Evolutionary conservation across 2,888 invertebrate genomes (phyloP).

Genomic region (Oscheius onirici): DNA sequence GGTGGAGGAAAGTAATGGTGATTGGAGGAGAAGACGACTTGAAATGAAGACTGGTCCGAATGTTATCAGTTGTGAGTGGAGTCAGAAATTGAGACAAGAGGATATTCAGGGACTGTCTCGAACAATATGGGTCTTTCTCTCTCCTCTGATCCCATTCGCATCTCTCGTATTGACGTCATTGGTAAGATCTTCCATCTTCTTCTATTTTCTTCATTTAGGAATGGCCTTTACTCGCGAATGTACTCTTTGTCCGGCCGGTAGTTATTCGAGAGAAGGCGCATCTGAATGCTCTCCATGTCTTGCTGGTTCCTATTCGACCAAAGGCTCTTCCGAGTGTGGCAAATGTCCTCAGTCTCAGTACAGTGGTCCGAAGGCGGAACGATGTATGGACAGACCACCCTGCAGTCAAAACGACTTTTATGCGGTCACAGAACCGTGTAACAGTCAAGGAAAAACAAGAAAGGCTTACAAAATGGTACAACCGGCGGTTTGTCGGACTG

Average conservation of each 20-base stretch:
- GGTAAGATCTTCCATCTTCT: too few species aligned
- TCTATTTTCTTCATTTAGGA: too few species aligned
- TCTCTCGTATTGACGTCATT: constrained; percentile 64
- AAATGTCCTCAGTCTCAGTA: constrained; percentile 72
- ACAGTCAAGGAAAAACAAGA: constrained; percentile 62
- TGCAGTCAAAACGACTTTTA: constrained; percentile 76
- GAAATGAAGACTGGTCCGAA: constrained; percentile 67
- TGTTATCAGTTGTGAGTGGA: constrained; percentile 13
- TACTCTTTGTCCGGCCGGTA: constrained; percentile 73
- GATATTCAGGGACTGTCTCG: constrained; percentile 73
- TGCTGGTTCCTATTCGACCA: constrained; percentile 73
- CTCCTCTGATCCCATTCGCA: constrained; percentile 60
- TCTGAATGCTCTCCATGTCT: constrained; percentile 74
- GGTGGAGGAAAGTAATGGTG: constrained; percentile 46
- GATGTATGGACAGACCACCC: constrained; percentile 74
- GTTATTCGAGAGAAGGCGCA: constrained; percentile 73
- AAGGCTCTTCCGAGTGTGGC: constrained; percentile 73
- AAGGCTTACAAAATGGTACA: constrained; percentile 75
- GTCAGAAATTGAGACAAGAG: too few species aligned
- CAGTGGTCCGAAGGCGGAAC: constrained; percentile 73
- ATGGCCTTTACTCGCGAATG: constrained; percentile 76
- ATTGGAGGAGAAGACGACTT: constrained; percentile 56
- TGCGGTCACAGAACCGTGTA: constrained; percentile 74
- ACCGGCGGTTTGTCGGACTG: constrained; percentile 76
- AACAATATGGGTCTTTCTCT: constrained; percentile 67